phyloP scores from a whole-genome alignment of 2,797 vertebrate genomes.

The Sphaeramia orbicularis region DNA sequence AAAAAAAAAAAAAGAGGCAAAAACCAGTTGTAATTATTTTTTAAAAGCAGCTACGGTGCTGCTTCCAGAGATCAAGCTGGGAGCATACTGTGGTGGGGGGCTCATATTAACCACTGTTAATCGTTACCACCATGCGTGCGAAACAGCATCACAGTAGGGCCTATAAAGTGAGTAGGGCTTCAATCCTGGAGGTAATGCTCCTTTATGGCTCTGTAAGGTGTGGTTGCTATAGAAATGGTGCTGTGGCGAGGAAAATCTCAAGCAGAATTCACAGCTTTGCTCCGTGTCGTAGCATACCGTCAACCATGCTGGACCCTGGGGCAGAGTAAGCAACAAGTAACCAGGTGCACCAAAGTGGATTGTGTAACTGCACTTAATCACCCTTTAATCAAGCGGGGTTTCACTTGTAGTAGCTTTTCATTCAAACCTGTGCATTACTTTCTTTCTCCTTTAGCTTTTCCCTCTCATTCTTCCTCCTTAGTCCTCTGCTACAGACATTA shows the following conservation, averaged over 20 bases:
- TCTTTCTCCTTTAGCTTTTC: constrained; percentile 1
- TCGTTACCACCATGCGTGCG: constrained; percentile 63
- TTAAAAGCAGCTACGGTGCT: constrained; percentile 61
- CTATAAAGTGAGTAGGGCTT: constrained; percentile 63
- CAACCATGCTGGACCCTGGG: constrained; percentile 13
- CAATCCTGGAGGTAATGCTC: constrained; percentile 62
- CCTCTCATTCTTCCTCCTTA: constrained; percentile 4
- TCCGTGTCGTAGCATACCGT: constrained; percentile 12
- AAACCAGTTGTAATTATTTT: constrained; percentile 70
- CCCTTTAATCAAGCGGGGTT: constrained; percentile 47
- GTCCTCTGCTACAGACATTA: constrained; percentile 33
- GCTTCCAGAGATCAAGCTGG: constrained; percentile 53
- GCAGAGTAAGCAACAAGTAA: constrained; percentile 23
- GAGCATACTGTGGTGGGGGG: constrained; percentile 40
- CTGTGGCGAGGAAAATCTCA: constrained; percentile 49
- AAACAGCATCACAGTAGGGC: constrained; percentile 61
- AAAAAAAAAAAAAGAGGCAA: constrained; percentile 44
- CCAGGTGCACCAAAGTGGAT: constrained; percentile 48
- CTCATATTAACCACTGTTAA: constrained; percentile 64
- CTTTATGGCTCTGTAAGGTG: constrained; percentile 58
- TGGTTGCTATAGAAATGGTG: constrained; percentile 52
- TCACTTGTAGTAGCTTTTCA: constrained; percentile 18
- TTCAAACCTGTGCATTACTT: constrained; percentile 15
- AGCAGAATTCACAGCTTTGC: constrained; percentile 20
- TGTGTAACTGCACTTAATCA: constrained; percentile 35